Evolutionary conservation across 2,113 vertebrate genomes (phyloP), one percentile per base, ranked within the genome.

Genomic region (Dryoscopus gambensis): DNA sequence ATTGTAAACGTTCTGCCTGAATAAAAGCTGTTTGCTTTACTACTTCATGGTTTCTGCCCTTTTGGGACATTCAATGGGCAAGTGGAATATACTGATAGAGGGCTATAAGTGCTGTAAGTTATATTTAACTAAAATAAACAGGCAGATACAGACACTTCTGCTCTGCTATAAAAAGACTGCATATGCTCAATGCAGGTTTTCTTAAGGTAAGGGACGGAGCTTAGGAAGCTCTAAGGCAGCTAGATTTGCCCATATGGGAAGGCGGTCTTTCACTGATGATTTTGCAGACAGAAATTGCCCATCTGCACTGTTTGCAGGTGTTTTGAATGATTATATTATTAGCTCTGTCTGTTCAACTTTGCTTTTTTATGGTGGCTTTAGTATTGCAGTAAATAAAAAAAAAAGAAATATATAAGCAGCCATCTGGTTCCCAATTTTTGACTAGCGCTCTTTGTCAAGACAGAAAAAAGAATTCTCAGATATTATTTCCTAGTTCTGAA

Each of bases 321-420:
- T 99, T 99, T 98, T 98, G 98, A 99, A 99, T 99, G 99, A 99
- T 99, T 99, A 99, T 99, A 99, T 99, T 99, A 99, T 99, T 99
- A 99, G 99, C 99, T 99, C 98, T 99, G 98, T 99, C 98, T 98
- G 98, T 98, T 99, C 98, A 99, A 98, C 98, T 99, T 98, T 98
- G 98, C 98, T 99, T 98, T 98, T 99, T 99, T 99, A 99, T 99
- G 98, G 98, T 98, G 98, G 97, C 98, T 99, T 98, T 98, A 98
- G 99, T 98, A 97, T 98, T 98, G 98, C 97, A 98, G 98, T 98
- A 97, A 97, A 97, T 97, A 97, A 98, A 98, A 98, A 90, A 84
- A 97, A 97, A 98, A 98, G 98, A 99, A 98, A 98, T 97, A 98
- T 98, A 98, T 98, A 98, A 98, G 97, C 98, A 95, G 95, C 99